These are phyloP conservation scores for Sitta europaea DNA, from an alignment of 2,113 vertebrate genomes.

Conservation along the genomic window DNA sequence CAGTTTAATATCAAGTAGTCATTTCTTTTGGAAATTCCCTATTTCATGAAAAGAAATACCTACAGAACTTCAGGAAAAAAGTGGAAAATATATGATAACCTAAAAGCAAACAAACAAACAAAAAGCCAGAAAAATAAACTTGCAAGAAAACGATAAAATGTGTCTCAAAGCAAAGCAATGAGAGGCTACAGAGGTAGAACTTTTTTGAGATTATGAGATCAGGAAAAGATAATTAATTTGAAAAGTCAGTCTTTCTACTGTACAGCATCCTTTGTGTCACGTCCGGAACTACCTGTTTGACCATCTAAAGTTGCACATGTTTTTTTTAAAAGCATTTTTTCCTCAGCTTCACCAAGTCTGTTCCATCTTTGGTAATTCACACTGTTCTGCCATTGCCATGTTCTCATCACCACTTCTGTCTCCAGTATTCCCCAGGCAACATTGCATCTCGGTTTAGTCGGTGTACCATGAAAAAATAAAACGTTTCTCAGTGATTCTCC, in stretches of 20 bases:
- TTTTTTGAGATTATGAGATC: neutral
- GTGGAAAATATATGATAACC: accelerated
- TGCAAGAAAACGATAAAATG: neutral
- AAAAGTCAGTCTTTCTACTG: neutral
- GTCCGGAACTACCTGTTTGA: neutral
- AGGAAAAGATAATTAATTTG: neutral
- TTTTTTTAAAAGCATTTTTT: neutral
- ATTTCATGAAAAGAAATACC: neutral
- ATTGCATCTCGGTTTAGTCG: accelerated
- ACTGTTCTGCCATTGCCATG: neutral
- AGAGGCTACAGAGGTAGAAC: neutral
- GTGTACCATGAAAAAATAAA: neutral
- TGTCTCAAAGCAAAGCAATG: neutral
- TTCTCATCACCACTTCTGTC: neutral
- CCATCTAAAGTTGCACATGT: neutral
- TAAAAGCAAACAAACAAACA: neutral
- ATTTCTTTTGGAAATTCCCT: accelerated
- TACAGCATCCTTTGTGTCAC: neutral
- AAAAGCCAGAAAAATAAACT: neutral
- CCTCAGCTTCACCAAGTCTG: neutral
- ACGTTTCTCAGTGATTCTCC: neutral
- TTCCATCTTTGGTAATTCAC: neutral
- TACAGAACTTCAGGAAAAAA: neutral
- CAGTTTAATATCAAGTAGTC: neutral
- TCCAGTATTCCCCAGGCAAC: neutral